Base-by-base conservation (phyloP, 1,140 invertebrate species). In the Drosophila nikananu region DNA sequence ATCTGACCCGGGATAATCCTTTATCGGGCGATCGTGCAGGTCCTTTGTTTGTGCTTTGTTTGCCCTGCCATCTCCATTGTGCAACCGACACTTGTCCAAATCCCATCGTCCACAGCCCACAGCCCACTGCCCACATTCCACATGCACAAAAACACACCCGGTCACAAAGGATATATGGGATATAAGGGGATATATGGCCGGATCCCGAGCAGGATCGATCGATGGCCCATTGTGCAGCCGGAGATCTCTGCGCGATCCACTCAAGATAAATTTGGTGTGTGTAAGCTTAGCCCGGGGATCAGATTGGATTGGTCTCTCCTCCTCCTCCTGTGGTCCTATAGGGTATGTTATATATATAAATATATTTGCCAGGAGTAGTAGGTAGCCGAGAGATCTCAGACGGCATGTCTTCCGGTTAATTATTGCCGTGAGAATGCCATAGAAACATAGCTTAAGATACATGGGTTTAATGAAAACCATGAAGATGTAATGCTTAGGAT, bases 261-360 rank as follows among this genome's bases (percentile, higher is more conserved):
- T 89, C 86, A 90, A 80, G 78, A 89, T 89, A 90, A 86, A 86
- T 90, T 89, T 86, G 64, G 60, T 90, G 81, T 80, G 49, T 30
- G 52, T 55, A 89, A 90, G 86, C 81, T 86, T 86, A 90, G 68
- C 60, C 84, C 35, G 9, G 19, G 76, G 83, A 76, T 83, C 77
- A 73, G 39, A 37, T 77, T 46, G 37, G 15, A 44, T 71, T 60
- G 54, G 21, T n/a, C 35, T 57, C 15, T 55, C 19, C 52, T 55
- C 15, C 52, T 54, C 27, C 27, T 30, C 27, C 27, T 30, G 48
- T 21, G 25, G 12, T 15, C 13, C 27, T 25, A 17, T 44, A 8
- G 2, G 32, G n/a, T 13, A 5, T 30, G 10, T 44, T 4, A 1
- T 13, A 7, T n/a, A 27, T 51, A n/a, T n/a, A n/a, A n/a, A 7